Base-by-base conservation (phyloP, 2,888 invertebrate genomes). In the Cheilosia vulpina region DNA sequence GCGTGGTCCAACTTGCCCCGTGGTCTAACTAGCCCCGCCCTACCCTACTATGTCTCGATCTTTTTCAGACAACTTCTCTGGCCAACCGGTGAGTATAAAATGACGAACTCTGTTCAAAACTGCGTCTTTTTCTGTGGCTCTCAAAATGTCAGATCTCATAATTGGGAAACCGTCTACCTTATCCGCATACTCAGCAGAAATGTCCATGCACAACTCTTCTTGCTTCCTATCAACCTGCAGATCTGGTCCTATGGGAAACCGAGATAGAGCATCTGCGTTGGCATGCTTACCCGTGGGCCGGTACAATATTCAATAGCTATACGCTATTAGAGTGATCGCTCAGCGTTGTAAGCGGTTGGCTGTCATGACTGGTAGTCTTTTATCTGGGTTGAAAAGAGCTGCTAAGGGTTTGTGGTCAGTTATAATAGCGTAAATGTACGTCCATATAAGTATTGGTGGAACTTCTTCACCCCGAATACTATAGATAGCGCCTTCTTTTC, bases 401-500 rank as follows among this genome's bases (percentile, higher is more conserved):
- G 53, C 77, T 11, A 75, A 31, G 0, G 76, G 76, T 9, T 78
- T 68, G 17, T 87, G 73, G 34, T 81, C 83, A 0, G 73, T 84
- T 11, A 58, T 15, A n/a, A n/a, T 47, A 82, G 50, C n/a, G 75
- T 76, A 55, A 87, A 82, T 13, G 58, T 68, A 17, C 77, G 50
- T 4, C 77, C 77, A 19, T 47, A 78, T 4, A 78, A 15, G 50
- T 75, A 87, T 34, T 81, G 87, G 21, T 78, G 78, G n/a, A 81
- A 78, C 4, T 57, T 43, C 11, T 53, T 73, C 11, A 83, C 69
- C 7, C 73, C 77, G 34, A 73, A 78, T 13, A 84, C 72, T 24
- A 68, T 79, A 11, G 60, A 69, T 1, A 68, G 58, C 15, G 69
- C 82, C 60, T 82, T 68, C 45, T 82, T 87, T 47, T 87, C 85